Evolutionary conservation across 2,113 vertebrate species (phyloP).

Genomic region (Corvus cornix): DNA sequence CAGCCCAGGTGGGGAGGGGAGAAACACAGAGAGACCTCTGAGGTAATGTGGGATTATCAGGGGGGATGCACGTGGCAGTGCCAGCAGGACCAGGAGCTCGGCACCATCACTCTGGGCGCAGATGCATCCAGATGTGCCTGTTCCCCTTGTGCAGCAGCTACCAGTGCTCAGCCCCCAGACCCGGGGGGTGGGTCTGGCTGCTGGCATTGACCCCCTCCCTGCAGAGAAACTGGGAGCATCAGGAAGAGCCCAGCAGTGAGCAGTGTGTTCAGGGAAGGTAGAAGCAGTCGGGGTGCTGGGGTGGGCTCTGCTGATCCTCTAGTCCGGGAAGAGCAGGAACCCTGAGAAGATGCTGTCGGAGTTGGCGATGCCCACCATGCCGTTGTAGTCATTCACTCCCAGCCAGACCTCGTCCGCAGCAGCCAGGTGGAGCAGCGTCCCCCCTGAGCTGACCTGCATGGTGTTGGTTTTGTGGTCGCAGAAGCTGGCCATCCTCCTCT

Average conservation of each 20-base stretch:
- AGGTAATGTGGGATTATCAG: neutral
- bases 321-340: conserved; percentile 82
- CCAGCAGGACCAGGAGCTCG: neutral
- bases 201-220: neutral
- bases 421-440: conserved; percentile 58
- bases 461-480: conserved; percentile 76
- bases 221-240: neutral
- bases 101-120: neutral
- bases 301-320: neutral
- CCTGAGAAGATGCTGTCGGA: conserved; percentile 83
- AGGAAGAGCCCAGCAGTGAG: neutral
- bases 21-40: neutral
- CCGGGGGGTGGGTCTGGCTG: neutral
- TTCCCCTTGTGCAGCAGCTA: rapidly evolving
- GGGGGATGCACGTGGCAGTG: rapidly evolving
- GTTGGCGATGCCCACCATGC: conserved; percentile 70
- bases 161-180: neutral
- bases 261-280: neutral
- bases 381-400: conserved; percentile 71
- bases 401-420: conserved; percentile 76
- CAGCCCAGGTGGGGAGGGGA: neutral
- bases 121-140: neutral
- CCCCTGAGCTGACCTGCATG: conserved; percentile 79
- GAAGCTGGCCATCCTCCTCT: conserved; percentile 63
- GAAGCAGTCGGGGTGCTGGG: rapidly evolving